Base-by-base conservation (phyloP, 2,797 vertebrate species). In the Amblyopsis hoosieri region DNA sequence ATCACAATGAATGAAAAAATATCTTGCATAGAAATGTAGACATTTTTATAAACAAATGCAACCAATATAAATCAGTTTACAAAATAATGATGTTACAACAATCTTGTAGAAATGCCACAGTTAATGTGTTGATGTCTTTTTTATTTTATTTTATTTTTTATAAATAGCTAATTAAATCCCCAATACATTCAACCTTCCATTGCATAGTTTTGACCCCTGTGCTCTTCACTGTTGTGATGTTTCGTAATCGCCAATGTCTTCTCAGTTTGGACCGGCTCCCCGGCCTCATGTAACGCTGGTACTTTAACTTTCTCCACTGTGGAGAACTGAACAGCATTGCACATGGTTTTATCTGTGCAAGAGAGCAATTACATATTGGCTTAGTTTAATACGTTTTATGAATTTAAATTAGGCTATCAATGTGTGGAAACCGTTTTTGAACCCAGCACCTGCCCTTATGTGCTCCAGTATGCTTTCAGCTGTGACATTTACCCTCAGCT, bases 401-500 rank as follows among this genome's bases (percentile, higher is more conserved):
- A 9, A 61, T 46, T 62, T 31, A 53, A 59, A 73, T 54, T 9
- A 48, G n/a, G 15, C 12, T 66, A 4, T 48, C 57, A 45, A 14
- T 55, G 3, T 13, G n/a, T 50, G 12, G 7, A 13, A 9, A 63
- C 6, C 12, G 3, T 17, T 19, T 49, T 13, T 45, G 19, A 54
- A 23, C 49, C 53, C 47, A 42, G 15, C 33, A 33, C 19, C 29
- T 17, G 31, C 57, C 2, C 42, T 46, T 13, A 0, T 14, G 9
- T 2, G 52, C 75, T 78, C 67, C 65, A 78, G 23, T 29, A 37
- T n/a, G 29, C 17, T 48, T 12, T 12, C 80, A 86, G 78, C 76
- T 87, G 83, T 74, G 69, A 68, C 70, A 83, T 79, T 92, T 85
- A 91, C 92, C 82, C 0, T 82, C 80, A n/a, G 66, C 67, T 33